phyloP scores from a whole-genome alignment of 2,888 invertebrate genomes.

The Camptogramma bilineatum region DNA sequence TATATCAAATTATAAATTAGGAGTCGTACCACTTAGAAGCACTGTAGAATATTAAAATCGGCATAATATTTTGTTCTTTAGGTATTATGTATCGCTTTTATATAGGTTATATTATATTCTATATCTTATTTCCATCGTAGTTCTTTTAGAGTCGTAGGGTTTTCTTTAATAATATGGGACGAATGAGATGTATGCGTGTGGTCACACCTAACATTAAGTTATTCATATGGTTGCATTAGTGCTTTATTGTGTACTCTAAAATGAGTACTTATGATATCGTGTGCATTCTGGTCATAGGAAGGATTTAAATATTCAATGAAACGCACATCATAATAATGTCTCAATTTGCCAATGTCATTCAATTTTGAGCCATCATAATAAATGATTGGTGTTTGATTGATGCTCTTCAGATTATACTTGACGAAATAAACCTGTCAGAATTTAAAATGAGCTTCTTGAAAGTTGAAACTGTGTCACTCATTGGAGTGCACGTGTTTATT shows the following conservation, averaged over 20 bases:
- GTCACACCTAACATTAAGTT: slow-evolving; percentile 74
- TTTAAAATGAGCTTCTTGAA: too few species aligned
- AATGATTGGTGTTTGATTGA: too few species aligned
- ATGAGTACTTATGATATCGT: slow-evolving; percentile 72
- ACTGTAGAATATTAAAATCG: slow-evolving; percentile 58
- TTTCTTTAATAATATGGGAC: slow-evolving; percentile 69
- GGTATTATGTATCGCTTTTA: slow-evolving; percentile 68
- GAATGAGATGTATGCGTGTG: slow-evolving; percentile 76
- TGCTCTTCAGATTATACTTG: too few species aligned
- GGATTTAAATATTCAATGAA: slow-evolving; percentile 57
- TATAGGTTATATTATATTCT: slow-evolving; percentile 59
- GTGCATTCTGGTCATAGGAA: slow-evolving; percentile 83
- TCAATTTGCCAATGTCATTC: not conserved
- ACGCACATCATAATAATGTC: not conserved
- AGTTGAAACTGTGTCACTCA: too few species aligned
- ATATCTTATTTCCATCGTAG: slow-evolving; percentile 69
- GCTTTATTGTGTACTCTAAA: slow-evolving; percentile 50
- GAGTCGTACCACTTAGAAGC: slow-evolving; percentile 62
- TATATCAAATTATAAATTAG: slow-evolving; percentile 65
- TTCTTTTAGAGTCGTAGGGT: slow-evolving; percentile 68
- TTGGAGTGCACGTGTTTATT: too few species aligned
- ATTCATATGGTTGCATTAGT: slow-evolving; percentile 70
- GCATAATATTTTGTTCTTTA: slow-evolving; percentile 71
- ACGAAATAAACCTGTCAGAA: too few species aligned
- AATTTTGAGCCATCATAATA: too few species aligned